These are phyloP conservation scores for Ectropis crepuscularia DNA, from an alignment of 2,888 invertebrate species.

Conservation along the genomic window DNA sequence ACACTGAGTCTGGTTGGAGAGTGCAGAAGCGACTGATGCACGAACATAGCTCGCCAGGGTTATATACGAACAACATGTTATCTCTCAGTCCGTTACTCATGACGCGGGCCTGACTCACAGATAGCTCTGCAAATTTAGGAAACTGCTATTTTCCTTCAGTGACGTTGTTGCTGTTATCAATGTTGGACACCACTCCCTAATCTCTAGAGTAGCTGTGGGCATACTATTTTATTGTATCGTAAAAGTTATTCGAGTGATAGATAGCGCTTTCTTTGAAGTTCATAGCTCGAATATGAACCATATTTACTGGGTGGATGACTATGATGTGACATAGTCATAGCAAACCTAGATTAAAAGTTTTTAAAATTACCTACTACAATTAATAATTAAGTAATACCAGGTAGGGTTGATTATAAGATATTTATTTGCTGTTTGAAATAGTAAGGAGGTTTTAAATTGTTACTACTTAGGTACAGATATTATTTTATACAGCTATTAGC, in stretches of 20 bases:
- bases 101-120: slow-evolving; percentile 38
- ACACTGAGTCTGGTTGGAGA: slow-evolving; percentile 28
- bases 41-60: slow-evolving; percentile 12
- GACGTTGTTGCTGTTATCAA: slow-evolving; percentile 23
- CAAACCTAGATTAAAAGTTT: no score
- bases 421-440: no score
- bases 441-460: no score
- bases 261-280: slow-evolving; percentile 30
- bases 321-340: no score
- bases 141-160: slow-evolving; percentile 28
- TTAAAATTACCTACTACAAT: no score
- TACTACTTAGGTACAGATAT: no score
- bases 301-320: no score
- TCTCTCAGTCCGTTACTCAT: slow-evolving; percentile 23
- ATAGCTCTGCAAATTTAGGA: slow-evolving; percentile 33
- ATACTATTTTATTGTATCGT: slow-evolving; percentile 12
- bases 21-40: slow-evolving; percentile 36
- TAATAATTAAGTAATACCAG: no score
- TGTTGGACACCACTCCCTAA: slow-evolving; percentile 30
- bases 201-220: slow-evolving; percentile 6
- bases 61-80: slow-evolving; percentile 38
- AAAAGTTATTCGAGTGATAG: not conserved
- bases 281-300: not conserved
- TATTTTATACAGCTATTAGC: no score
- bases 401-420: no score